A percentile compares a stretch with the other conserved stretches of the same genome.
These are phyloP conservation scores for Drosophila recens DNA, from an alignment of 2,888 invertebrate species.

Conservation along the genomic window DNA sequence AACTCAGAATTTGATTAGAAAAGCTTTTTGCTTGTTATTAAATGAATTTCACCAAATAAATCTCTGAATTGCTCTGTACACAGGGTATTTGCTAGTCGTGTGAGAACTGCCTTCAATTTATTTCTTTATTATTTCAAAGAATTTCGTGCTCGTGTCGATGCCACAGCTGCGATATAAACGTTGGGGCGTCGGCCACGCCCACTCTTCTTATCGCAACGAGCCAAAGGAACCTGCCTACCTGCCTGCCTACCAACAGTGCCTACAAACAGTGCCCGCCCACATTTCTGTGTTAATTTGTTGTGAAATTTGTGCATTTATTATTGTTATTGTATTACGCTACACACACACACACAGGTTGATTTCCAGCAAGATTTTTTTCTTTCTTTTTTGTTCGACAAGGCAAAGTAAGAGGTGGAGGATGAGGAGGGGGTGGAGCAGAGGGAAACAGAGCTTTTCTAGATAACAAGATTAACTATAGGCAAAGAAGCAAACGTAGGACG, in stretches of 20 bases:
- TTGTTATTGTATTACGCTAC: constrained; percentile 28
- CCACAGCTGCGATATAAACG: constrained; percentile 49
- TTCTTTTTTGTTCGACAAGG: constrained; percentile 1
- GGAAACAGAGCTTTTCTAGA: constrained; percentile 19
- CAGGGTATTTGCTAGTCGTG: background rate
- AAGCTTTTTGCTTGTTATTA: no score
- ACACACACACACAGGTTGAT: constrained; percentile 3
- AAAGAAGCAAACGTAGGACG: constrained; percentile 12
- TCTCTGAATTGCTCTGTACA: background rate
- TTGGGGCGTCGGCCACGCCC: constrained; percentile 44
- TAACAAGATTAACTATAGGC: constrained; percentile 44
- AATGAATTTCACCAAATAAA: no score
- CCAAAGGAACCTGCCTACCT: constrained; percentile 1
- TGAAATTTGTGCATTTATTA: constrained; percentile 64
- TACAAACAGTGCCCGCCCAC: constrained; percentile 39
- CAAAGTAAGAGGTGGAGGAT: background rate
- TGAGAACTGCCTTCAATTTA: background rate
- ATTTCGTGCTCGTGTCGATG: constrained; percentile 36
- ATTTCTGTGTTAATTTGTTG: constrained; percentile 62
- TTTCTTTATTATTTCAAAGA: constrained; percentile 37
- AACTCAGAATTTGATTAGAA: no score
- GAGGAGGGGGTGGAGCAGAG: no score
- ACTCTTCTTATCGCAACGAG: constrained; percentile 17
- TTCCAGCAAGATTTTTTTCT: constrained; percentile 14
- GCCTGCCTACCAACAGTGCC: constrained; percentile 19